phyloP scores from a whole-genome alignment of 2,113 vertebrate species.

The Phoenicopterus ruber region DNA sequence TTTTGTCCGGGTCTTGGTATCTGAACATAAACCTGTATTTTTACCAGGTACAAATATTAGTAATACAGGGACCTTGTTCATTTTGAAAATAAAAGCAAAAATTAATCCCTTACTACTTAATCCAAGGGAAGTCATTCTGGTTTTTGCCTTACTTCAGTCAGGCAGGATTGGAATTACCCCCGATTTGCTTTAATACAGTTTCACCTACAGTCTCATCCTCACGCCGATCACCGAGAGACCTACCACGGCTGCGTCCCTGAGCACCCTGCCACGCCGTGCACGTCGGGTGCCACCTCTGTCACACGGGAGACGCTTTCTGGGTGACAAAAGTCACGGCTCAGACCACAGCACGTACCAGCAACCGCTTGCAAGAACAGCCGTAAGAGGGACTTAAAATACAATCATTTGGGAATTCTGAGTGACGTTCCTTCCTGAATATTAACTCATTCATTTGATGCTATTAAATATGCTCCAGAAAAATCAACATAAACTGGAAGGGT shows the following conservation, averaged over 20 bases:
- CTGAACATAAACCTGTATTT: neutral
- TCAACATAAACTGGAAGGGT: neutral
- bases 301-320: neutral
- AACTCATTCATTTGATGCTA: neutral
- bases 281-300: neutral
- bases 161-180: neutral
- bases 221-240: neutral
- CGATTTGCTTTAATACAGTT: neutral
- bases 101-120: neutral
- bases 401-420: neutral
- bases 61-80: neutral
- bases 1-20: neutral
- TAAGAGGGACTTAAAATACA: neutral
- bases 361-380: neutral
- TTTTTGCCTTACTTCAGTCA: neutral
- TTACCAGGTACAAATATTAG: neutral
- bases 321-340: neutral
- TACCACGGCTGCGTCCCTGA: fast-evolving
- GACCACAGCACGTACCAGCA: neutral
- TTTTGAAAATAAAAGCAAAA: neutral
- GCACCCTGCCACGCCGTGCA: neutral
- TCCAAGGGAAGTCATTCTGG: neutral
- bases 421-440: neutral
- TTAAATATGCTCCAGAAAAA: neutral
- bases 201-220: neutral